A percentile compares a stretch with the other conserved stretches of the same genome.
These are phyloP conservation scores for Dasysyrphus albostriatus DNA, from an alignment of 2,888 invertebrate species.

Conservation along the genomic window DNA sequence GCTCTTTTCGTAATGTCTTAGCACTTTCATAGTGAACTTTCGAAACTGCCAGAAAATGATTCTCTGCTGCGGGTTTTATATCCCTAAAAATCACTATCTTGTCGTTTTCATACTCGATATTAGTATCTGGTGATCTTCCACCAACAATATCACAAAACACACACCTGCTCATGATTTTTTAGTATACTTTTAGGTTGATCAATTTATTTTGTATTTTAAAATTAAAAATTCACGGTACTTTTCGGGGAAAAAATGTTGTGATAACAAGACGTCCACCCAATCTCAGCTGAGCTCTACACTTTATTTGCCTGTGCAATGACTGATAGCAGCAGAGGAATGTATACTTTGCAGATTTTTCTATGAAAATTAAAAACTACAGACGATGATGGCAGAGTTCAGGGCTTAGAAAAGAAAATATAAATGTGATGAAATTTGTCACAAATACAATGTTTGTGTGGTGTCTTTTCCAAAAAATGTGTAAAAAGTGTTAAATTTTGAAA, in stretches of 20 bases:
- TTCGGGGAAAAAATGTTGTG: constrained; percentile 39
- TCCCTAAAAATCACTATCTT: constrained; percentile 92
- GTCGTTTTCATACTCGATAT: constrained; percentile 89
- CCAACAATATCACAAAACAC: constrained; percentile 90
- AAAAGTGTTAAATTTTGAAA: no score
- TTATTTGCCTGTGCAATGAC: background rate
- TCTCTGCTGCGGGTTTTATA: constrained; percentile 91
- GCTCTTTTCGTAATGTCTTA: constrained; percentile 87
- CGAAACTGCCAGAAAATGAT: constrained; percentile 92
- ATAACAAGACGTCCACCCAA: constrained; percentile 61
- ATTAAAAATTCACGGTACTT: background rate
- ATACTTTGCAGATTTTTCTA: constrained; percentile 48
- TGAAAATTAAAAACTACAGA: constrained; percentile 18
- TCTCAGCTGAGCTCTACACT: constrained; percentile 35
- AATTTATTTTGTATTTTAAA: background rate
- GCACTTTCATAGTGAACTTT: constrained; percentile 91
- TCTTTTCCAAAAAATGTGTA: no score
- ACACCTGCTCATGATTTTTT: constrained; percentile 83
- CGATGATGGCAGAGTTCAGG: background rate
- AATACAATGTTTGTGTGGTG: no score
- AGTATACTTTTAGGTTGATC: background rate
- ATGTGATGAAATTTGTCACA: no score
- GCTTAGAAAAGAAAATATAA: no score
- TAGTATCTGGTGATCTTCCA: constrained; percentile 85
- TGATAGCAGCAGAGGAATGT: constrained; percentile 25